Base-by-base conservation (phyloP, 2,888 invertebrate genomes). In the Ectemnius continuus region DNA sequence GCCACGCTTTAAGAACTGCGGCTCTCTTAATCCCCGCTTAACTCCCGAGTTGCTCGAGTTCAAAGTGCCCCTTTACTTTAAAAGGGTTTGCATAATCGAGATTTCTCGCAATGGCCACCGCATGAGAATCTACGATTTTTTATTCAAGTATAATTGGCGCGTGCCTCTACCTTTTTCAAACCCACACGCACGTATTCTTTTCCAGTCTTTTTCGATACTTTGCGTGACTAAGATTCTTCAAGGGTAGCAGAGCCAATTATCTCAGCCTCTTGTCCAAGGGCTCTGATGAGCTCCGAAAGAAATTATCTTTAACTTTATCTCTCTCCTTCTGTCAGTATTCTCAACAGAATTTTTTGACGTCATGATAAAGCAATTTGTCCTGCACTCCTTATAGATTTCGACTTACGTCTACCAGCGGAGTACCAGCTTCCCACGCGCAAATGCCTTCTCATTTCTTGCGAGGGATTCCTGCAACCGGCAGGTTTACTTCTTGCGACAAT, bases 341-440 rank as follows among this genome's bases (percentile, higher is more conserved):
- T 36, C 8, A 6, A 36, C 4, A 11, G 36, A 36, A 36, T 36
- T 36, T 36, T 36, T 36, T 11, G 36, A 36, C 36, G 36, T 36
- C 36, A 36, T 36, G 58, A 47, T 26, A 46, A 75, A 75, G 13
- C 5, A 23, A 68, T 69, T 16, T 59, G 60, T 47, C 57, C 36
- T 11, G 36, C 36, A 36, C 1, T 8, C 4, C 36, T 36, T 11
- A 36, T 36, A 36, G 36, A 36, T 36, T 36, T 11, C 36, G 11
- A 36, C 11, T 36, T 11, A 6, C 1, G 8, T 1, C 8, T 36
- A 0, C 36, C 1, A 36, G 8, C 36, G 0, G 11, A 36, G 36
- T 36, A 36, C 4, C 36, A 11, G 5, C 8, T 36, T 36, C 36
- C 36, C 36, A 11, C 36, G 36, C 8, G 36, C 5, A 11, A 11